Evolutionary conservation across 2,888 invertebrate species (phyloP).

Genomic region (Listrodromus nycthemerus): DNA sequence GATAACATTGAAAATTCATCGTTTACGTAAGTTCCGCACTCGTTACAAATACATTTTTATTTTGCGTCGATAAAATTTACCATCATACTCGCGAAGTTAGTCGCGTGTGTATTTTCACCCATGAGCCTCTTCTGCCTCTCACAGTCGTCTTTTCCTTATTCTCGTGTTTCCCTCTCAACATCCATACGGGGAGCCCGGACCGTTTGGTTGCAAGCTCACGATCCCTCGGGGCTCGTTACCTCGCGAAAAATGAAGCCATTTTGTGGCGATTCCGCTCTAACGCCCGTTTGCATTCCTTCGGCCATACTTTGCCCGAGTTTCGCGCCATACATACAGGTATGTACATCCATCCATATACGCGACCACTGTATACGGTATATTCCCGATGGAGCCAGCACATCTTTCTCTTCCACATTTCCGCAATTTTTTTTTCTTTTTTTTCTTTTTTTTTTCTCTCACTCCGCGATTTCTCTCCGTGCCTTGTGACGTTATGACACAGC

Average conservation of each 20-base stretch:
- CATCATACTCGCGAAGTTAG: not conserved
- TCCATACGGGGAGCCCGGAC: constrained; percentile 17
- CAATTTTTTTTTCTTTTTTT: constrained; percentile 11
- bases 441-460: not conserved
- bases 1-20: not conserved
- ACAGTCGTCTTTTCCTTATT: constrained; percentile 32
- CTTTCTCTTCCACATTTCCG: constrained; percentile 29
- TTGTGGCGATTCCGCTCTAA: constrained; percentile 62
- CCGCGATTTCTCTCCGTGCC: constrained; percentile 29
- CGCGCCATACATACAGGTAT: constrained; percentile 5
- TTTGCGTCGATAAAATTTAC: constrained; percentile 7
- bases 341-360: not conserved
- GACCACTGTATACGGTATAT: constrained; percentile 2
- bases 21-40: not conserved
- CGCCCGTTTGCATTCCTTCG: constrained; percentile 60
- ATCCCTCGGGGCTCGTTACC: constrained; percentile 60
- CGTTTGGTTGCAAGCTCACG: constrained; percentile 22
- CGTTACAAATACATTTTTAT: not conserved
- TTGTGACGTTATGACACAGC: constrained; percentile 13
- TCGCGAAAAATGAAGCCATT: constrained; percentile 70
- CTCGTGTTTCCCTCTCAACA: constrained; percentile 8
- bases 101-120: not conserved
- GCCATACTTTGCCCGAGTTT: not conserved
- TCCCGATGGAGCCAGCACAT: constrained; percentile 19
- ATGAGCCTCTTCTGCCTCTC: constrained; percentile 9